Conservation (phyloP, 2,797 vertebrate genomes). For the Notoglanidium macrostoma region DNA sequence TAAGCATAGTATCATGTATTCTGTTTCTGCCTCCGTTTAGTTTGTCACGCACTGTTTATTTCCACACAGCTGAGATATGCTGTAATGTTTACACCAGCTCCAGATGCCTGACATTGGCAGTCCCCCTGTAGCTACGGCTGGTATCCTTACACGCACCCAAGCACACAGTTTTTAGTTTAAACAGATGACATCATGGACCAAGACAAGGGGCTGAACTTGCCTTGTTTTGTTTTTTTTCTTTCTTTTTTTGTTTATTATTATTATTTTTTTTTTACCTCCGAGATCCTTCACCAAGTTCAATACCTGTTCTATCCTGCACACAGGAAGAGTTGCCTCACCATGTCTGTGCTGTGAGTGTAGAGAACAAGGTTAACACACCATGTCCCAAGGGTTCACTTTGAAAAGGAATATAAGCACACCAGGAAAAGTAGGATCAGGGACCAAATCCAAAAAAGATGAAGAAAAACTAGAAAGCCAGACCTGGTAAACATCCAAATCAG, state of each 20-base stretch:
- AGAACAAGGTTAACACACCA: constrained; percentile 67
- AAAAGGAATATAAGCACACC: constrained; percentile 57
- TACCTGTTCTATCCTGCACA: not conserved
- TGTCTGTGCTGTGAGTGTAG: constrained; percentile 63
- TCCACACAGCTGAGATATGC: constrained; percentile 44
- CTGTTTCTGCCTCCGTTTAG: constrained; percentile 17
- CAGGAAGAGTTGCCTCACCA: constrained; percentile 59
- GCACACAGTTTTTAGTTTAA: constrained; percentile 53
- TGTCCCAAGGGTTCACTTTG: constrained; percentile 70
- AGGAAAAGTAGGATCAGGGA: constrained; percentile 24
- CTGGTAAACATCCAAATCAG: not conserved
- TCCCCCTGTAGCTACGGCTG: constrained; percentile 18
- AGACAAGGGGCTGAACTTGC: not conserved
- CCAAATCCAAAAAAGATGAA: constrained; percentile 50
- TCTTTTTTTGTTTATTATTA: not conserved
- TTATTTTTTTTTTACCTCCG: not conserved
- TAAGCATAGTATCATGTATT: not conserved
- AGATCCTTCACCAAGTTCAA: not conserved
- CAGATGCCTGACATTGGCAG: constrained; percentile 39
- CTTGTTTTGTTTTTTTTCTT: constrained; percentile 10
- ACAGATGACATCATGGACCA: not conserved
- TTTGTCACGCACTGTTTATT: constrained; percentile 49
- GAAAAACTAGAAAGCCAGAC: constrained; percentile 12
- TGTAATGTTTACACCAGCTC: constrained; percentile 55
- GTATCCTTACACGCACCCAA: constrained; percentile 32